These are phyloP conservation scores for Poecile montanus DNA, from an alignment of 2,797 vertebrate genomes.

Conservation along the genomic window DNA sequence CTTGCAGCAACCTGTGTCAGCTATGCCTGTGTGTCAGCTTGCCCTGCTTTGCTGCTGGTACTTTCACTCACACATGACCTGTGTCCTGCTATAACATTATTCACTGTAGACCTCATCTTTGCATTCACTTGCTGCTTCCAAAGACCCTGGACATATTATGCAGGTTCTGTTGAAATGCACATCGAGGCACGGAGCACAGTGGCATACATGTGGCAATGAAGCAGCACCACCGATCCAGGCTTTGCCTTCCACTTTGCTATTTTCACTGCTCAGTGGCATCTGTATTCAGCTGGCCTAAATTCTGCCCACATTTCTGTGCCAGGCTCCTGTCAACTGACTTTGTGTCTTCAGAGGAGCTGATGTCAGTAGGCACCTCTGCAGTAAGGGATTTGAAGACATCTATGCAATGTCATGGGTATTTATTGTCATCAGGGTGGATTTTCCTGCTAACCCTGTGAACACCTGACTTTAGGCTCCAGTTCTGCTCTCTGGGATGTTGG, in stretches of 20 bases:
- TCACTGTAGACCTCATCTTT: neutral
- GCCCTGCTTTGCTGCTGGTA: neutral
- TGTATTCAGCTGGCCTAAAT: neutral
- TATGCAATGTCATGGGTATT: neutral
- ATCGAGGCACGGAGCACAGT: rapidly evolving
- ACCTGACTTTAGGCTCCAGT: neutral
- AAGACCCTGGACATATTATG: neutral
- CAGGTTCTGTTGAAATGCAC: neutral
- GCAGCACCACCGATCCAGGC: neutral
- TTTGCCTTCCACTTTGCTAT: neutral
- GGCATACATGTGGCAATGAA: neutral
- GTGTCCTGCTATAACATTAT: neutral
- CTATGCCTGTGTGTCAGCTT: neutral
- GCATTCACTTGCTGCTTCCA: neutral
- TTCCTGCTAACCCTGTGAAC: neutral
- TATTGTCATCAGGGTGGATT: neutral
- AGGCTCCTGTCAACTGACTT: neutral
- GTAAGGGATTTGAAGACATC: neutral
- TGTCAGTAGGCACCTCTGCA: neutral
- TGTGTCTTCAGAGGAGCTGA: neutral
- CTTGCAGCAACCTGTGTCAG: neutral
- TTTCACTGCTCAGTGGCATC: neutral
- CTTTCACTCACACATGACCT: neutral
- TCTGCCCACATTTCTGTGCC: neutral
- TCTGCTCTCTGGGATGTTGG: neutral